phyloP scores from a whole-genome alignment of 2,797 vertebrate species.

The Sibirionetta formosa region DNA sequence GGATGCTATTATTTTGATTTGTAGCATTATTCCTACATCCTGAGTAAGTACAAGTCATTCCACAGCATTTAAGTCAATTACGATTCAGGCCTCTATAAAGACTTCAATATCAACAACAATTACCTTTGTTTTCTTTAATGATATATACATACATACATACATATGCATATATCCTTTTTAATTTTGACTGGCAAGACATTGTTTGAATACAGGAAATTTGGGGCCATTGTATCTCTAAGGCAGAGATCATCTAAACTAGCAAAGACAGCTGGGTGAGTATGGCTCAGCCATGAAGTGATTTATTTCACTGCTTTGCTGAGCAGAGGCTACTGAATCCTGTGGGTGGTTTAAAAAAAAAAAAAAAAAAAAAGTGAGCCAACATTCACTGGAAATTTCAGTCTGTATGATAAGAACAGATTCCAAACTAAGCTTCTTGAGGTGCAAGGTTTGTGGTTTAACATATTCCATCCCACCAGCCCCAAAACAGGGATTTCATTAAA shows the following conservation, averaged over 20 bases:
- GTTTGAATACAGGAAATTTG: neutral
- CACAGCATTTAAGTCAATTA: neutral
- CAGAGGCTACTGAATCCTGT: neutral
- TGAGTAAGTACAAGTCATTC: neutral
- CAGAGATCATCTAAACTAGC: neutral
- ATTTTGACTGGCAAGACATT: neutral
- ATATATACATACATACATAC: neutral
- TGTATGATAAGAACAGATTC: conserved; percentile 22
- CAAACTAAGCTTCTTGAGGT: conserved; percentile 6
- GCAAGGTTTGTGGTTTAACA: conserved; percentile 6
- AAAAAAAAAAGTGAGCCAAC: neutral
- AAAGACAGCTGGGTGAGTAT: neutral
- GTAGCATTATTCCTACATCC: neutral
- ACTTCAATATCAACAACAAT: neutral
- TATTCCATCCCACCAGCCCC: neutral
- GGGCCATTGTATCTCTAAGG: neutral
- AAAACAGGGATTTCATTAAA: conserved; percentile 50
- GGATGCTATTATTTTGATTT: conserved; percentile 28
- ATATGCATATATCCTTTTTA: neutral
- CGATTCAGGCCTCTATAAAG: neutral
- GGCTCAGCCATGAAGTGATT: accelerated
- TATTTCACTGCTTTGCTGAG: neutral
- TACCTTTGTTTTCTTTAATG: neutral
- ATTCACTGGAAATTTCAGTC: neutral
- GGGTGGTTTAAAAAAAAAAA: conserved; percentile 26